phyloP scores from a whole-genome alignment of 2,888 invertebrate genomes.

The Agonopterix arenella region DNA sequence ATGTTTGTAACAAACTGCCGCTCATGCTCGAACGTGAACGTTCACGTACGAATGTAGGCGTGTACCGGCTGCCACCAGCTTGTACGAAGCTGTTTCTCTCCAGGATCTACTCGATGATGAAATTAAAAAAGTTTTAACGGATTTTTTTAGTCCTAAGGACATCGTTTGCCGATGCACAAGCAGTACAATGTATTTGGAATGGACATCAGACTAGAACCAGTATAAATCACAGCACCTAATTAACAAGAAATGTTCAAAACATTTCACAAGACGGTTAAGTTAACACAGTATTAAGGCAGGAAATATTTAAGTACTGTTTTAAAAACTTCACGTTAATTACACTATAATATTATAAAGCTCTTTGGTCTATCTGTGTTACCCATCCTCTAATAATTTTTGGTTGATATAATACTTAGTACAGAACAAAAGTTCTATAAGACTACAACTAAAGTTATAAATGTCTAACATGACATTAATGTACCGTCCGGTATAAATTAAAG shows the following conservation, averaged over 20 bases:
- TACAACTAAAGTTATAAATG: not conserved
- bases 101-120: too few relatives aligned
- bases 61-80: too few relatives aligned
- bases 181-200: conserved; percentile 33
- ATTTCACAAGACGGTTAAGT: conserved; percentile 42
- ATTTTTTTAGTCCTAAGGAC: too few relatives aligned
- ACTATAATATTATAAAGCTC: conserved; percentile 14
- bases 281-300: conserved; percentile 57
- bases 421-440: not conserved
- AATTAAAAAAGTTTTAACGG: too few relatives aligned
- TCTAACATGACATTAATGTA: too few relatives aligned
- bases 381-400: conserved; percentile 4
- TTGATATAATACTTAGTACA: conserved; percentile 7
- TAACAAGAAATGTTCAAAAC: conserved; percentile 55
- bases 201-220: conserved; percentile 54
- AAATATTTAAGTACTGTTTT: conserved; percentile 41
- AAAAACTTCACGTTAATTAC: conserved; percentile 25
- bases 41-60: too few relatives aligned
- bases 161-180: not conserved
- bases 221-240: conserved; percentile 58
- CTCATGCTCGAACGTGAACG: too few relatives aligned
- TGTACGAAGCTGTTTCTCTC: too few relatives aligned
- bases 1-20: too few relatives aligned
- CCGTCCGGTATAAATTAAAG: too few relatives aligned
- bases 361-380: conserved; percentile 2